Evolutionary conservation across 2,797 vertebrate species (phyloP).

Genomic region (Cheirogaleus major): DNA sequence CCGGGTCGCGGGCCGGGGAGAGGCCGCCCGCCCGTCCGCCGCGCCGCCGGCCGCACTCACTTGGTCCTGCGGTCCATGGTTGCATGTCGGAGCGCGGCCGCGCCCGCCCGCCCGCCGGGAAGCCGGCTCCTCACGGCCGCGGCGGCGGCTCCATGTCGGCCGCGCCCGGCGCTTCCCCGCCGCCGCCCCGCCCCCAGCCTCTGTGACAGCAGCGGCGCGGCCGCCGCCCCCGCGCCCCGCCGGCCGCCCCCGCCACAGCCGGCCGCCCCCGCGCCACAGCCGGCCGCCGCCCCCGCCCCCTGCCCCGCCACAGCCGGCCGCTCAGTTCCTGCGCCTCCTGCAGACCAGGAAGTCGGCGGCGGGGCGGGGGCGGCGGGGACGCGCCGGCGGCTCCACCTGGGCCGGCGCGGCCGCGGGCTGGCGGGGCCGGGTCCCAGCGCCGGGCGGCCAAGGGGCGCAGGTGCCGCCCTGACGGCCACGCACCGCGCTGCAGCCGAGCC

Average conservation of each 20-base stretch:
- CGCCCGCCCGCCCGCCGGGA: too few relatives aligned
- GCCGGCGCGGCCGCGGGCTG: background rate
- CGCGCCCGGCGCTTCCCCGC: background rate
- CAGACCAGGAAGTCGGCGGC: conserved; percentile 71
- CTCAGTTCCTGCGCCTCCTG: conserved; percentile 50
- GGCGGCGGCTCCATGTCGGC: too few relatives aligned
- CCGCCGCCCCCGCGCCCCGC: conserved; percentile 1
- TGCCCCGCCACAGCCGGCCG: conserved; percentile 18
- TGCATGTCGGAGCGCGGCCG: too few relatives aligned
- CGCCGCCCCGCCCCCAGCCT: background rate
- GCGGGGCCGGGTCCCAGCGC: background rate
- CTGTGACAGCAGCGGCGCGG: conserved; percentile 33
- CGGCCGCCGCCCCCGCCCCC: background rate
- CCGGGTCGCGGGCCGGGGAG: too few relatives aligned
- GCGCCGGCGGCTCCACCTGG: conserved; percentile 62
- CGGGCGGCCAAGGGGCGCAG: background rate
- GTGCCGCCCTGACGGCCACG: background rate
- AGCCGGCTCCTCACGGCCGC: too few relatives aligned
- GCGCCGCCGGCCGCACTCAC: too few relatives aligned
- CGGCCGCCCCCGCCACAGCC: conserved; percentile 21
- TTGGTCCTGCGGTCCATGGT: too few relatives aligned
- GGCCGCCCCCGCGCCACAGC: too few relatives aligned
- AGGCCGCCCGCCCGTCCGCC: too few relatives aligned
- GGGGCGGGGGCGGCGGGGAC: conserved; percentile 45
- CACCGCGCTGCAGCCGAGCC: background rate